Percentiles rank a stretch among this genome's conserved stretches.
phyloP scores from a whole-genome alignment of 1,140 invertebrate species.

The Drosophila novamexicana region DNA sequence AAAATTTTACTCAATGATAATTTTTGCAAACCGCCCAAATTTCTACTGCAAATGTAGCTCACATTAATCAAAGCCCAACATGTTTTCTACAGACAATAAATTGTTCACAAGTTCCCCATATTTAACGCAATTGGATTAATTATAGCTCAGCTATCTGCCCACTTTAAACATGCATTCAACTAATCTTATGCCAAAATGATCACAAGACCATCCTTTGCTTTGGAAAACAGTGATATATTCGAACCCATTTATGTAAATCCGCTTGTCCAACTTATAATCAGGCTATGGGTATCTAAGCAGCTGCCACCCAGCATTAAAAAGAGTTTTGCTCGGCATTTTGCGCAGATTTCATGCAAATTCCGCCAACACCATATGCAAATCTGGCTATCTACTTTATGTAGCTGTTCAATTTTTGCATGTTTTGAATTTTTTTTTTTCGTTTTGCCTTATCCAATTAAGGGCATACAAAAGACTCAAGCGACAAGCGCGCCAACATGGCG shows the following conservation, averaged over 20 bases:
- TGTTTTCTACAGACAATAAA: slow-evolving; percentile 11
- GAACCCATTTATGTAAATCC: slow-evolving; percentile 40
- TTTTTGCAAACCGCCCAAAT: neutral
- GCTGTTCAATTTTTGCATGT: slow-evolving; percentile 53
- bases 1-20: neutral
- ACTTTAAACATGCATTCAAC: slow-evolving; percentile 20
- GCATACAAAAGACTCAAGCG: slow-evolving; percentile 59
- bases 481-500: slow-evolving; percentile 47
- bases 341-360: slow-evolving; percentile 56
- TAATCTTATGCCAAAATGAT: neutral
- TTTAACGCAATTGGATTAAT: slow-evolving; percentile 21
- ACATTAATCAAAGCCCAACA: neutral
- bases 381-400: slow-evolving; percentile 46
- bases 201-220: slow-evolving; percentile 27
- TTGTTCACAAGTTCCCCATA: neutral
- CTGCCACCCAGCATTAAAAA: slow-evolving; percentile 23
- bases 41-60: neutral
- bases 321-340: slow-evolving; percentile 42
- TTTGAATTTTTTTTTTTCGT: slow-evolving; percentile 25
- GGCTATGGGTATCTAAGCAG: slow-evolving; percentile 20
- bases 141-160: slow-evolving; percentile 14
- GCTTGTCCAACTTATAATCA: slow-evolving; percentile 25
- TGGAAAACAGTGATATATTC: slow-evolving; percentile 30
- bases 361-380: slow-evolving; percentile 67
- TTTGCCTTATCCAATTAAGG: slow-evolving; percentile 68